Base-by-base conservation (phyloP, 2,888 invertebrate species). In the Meiosimyza decipiens region DNA sequence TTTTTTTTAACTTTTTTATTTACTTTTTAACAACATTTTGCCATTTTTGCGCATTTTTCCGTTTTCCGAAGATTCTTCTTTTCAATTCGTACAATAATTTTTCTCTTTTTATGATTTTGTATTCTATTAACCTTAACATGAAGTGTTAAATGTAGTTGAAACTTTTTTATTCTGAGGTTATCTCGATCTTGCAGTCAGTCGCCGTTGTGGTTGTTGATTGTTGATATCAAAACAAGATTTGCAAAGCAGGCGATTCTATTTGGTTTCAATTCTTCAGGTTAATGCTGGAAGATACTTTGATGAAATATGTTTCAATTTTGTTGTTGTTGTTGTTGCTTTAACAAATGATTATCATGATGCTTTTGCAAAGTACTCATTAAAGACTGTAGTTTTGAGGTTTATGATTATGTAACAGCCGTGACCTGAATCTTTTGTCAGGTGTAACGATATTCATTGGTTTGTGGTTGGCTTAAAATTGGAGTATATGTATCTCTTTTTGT, bases 351-450 rank as follows among this genome's bases (percentile, higher is more conserved):
- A 40, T 40, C 40, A 40, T 40, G 40, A 40, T 40, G 40, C 40
- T 40, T 40, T 40, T 40, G 40, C 40, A 40, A 40, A 40, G 40
- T 40, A 40, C 40, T 40, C 9, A 40, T 40, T 40, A 40, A 40
- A 40, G 40, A 40, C 40, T 40, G 40, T 40, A 40, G 40, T 40
- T 40, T 40, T 40, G 40, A 40, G 40, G 40, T 7, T 40, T 40
- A 40, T 40, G 40, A 40, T 40, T 40, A 40, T 73, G 72, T 73
- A 69, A 75, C 68, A 76, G 76, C 78, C 77, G 72, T 79, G 79
- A 80, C 79, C 79, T 67, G 76, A 78, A 80, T 79, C 78, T 79
- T 75, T 77, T 77, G 72, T 78, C 79, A 79, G 75, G 75, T 80
- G 79, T 79, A 79, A 78, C 79, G 77, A 40, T 40, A 40, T 40